Conservation (phyloP, 1,140 invertebrate genomes). For the Lordiphosa stackelbergi region DNA sequence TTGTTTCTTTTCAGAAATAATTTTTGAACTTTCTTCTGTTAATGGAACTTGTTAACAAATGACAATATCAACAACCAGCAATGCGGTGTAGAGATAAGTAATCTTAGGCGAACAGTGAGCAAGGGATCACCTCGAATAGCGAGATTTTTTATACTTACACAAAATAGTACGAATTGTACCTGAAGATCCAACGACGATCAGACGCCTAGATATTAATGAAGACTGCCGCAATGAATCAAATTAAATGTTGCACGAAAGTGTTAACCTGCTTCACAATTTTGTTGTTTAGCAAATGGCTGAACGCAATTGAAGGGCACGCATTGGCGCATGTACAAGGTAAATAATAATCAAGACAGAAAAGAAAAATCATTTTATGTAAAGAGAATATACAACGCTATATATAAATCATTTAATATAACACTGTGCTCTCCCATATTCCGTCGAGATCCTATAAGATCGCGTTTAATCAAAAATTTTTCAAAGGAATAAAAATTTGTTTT, state of each 20-base stretch:
- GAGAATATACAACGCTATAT: background rate
- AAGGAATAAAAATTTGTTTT: too few relatives aligned
- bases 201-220: slow-evolving; percentile 32
- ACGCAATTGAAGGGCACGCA: slow-evolving; percentile 22
- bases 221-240: slow-evolving; percentile 41
- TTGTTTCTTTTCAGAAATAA: slow-evolving; percentile 18
- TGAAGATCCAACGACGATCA: slow-evolving; percentile 42
- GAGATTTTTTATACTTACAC: slow-evolving; percentile 36
- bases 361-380: background rate
- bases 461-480: too few relatives aligned
- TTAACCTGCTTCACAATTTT: slow-evolving; percentile 28
- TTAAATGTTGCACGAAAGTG: slow-evolving; percentile 16
- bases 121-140: slow-evolving; percentile 48
- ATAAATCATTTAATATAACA: too few relatives aligned
- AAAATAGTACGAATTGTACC: slow-evolving; percentile 40
- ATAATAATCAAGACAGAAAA: background rate
- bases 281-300: slow-evolving; percentile 20
- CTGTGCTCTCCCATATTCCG: too few relatives aligned
- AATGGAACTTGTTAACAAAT: slow-evolving; percentile 19
- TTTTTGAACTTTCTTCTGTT: slow-evolving; percentile 5
- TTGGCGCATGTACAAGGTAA: slow-evolving; percentile 38
- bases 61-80: slow-evolving; percentile 24
- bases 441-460: too few relatives aligned
- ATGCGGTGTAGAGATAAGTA: slow-evolving; percentile 17
- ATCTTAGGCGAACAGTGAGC: slow-evolving; percentile 3